Evolutionary conservation across 1,140 invertebrate species (phyloP), one percentile per base, ranked within the genome.

Genomic region (Drosophila athabasca): DNA sequence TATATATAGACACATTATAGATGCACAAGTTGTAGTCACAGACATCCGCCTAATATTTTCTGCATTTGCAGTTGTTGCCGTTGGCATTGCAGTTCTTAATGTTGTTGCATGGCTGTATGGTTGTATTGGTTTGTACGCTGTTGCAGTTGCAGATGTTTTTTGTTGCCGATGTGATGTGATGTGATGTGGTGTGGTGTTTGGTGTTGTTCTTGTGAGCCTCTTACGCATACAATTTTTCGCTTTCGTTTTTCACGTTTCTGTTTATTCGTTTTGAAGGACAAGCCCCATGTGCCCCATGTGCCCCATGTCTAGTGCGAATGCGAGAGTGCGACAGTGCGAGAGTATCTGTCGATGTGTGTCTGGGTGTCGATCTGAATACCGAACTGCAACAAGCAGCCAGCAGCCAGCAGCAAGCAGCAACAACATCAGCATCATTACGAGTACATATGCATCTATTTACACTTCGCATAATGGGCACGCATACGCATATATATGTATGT

Each of bases 321-420:
- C 35, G 35, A 35, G 31, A 2, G 29, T 58, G 26, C 43, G 41
- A 29, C 17, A 13, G 26, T 53, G 19, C 67, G 51, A 81, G 17
- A 4, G 68, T 69, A 76, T 57, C 44, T 79, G 46, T 79, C 67
- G 52, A 68, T 80, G 67, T 80, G 67, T 74, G 82, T 72, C 74
- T 85, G 82, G 82, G 73, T 85, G 82, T 85, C 78, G 82, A 85
- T 85, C 82, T 87, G 78, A 87, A 87, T 85, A 87, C 74, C 83
- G 83, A 77, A 41, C 49, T 69, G 64, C 67, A 49, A 44, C 62
- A 43, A 43, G 24, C 48, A 17, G 17, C 53, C 67, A 49, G 35
- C 62, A 43, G 35, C 19, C 48, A 17, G 17, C 53, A 48, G 26
- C 19, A 62, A 17, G 17, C 53, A 48, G 26, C 19, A 62, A 62